Base-by-base conservation (phyloP, 1,140 invertebrate species). In the Neotoxoptera formosana region DNA sequence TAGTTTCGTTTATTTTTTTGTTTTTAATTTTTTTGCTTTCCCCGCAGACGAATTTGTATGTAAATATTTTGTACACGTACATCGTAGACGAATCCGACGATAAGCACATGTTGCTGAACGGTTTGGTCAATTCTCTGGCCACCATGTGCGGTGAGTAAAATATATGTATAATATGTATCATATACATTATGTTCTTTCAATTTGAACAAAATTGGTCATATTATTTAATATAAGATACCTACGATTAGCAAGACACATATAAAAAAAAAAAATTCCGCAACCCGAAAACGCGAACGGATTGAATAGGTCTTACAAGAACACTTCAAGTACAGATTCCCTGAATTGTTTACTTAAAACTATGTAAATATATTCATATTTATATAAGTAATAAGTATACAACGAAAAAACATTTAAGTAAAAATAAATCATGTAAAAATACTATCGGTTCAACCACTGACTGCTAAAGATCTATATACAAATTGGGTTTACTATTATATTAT, bases 51-150 rank as follows among this genome's bases (percentile, higher is more conserved):
- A 17, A n/a, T 41, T 67, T 90, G 7, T 60, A 90, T 25, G 45
- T 67, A 56, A 90, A 90, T 67, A 90, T 90, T 60, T 90, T 90
- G 36, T 67, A 60, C 23, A 90, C 51, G 2, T 90, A 90, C 25
- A 45, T 36, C 23, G 25, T 30, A 17, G 53, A 67, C 20, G 53
- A 14, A 25, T 30, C 89, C 4, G 25, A 45, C 21, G 53, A 90
- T 30, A 41, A 67, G 0, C 34, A 30, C 53, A 30, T 30, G 23
- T 56, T 67, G 14, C 36, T 90, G 7, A 90, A 90, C 23, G 89
- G 89, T 17, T 11, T 90, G 9, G 36, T 90, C 34, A 34, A 60
- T 36, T 90, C 56, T 21, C 11, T 90, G 20, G 56, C 56, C 4
- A 60, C 89, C 34, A 41, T 90, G 53, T 90, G 53, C 8, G 89